Percentiles rank a stretch among this genome's conserved stretches.
These are phyloP conservation scores for Psilanteris sp. DNA, from an alignment of 1,140 invertebrate species.

Conservation along the genomic window DNA sequence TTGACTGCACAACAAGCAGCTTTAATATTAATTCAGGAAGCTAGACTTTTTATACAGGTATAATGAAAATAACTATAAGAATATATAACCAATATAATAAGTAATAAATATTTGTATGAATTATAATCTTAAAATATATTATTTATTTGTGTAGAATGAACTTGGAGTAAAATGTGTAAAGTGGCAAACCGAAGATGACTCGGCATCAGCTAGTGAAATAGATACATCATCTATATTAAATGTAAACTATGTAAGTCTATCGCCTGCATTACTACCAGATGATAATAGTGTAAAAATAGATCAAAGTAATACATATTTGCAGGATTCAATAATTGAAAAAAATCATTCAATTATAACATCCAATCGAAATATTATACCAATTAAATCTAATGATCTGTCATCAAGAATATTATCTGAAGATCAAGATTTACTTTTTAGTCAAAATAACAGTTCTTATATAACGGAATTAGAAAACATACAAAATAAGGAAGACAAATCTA, in stretches of 20 bases:
- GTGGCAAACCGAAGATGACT: constrained; percentile 68
- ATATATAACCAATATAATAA: not conserved
- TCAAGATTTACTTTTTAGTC: constrained; percentile 3
- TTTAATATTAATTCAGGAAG: constrained; percentile 88
- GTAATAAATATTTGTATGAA: constrained; percentile 64
- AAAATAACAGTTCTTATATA: not conserved
- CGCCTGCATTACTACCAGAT: not conserved
- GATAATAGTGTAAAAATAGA: not conserved
- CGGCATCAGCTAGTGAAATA: not conserved
- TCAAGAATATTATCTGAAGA: not conserved
- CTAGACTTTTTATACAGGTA: constrained; percentile 83
- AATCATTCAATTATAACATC: constrained; percentile 10
- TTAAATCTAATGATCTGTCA: too few species aligned
- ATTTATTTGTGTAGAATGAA: constrained; percentile 77
- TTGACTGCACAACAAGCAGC: constrained; percentile 92
- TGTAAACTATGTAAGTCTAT: constrained; percentile 5
- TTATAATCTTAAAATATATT: constrained; percentile 46
- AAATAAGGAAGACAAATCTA: not conserved
- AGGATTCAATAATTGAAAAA: not conserved
- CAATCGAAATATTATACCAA: constrained; percentile 7
- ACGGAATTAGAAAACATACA: not conserved
- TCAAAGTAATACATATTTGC: not conserved
- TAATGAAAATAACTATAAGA: not conserved
- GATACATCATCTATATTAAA: constrained; percentile 9
- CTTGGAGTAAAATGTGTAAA: constrained; percentile 77